These are phyloP conservation scores for Aspidiotus destructor DNA, from an alignment of 2,888 invertebrate genomes.

Conservation along the genomic window DNA sequence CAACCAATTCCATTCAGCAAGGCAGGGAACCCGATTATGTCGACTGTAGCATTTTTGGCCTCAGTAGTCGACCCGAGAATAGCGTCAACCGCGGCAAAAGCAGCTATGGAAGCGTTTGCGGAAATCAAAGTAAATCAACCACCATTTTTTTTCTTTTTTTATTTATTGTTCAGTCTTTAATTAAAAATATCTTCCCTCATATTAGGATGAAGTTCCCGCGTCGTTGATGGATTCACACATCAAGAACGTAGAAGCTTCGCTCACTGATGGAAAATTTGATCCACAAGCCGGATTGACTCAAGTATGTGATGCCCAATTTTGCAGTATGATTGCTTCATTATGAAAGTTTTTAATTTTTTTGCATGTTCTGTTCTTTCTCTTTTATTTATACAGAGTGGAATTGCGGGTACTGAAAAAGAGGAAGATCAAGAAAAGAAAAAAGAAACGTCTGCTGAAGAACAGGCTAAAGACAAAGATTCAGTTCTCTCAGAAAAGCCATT, in stretches of 20 bases:
- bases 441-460: slow-evolving; percentile 31
- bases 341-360: not conserved
- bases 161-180: not conserved
- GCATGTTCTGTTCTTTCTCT: not conserved
- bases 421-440: slow-evolving; percentile 41
- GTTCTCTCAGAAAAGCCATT: slow-evolving; percentile 35
- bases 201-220: slow-evolving; percentile 85
- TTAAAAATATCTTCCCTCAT: slow-evolving; percentile 13
- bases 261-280: slow-evolving; percentile 54
- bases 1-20: slow-evolving; percentile 98
- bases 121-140: slow-evolving; percentile 66
- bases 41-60: slow-evolving; percentile 97
- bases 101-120: slow-evolving; percentile 97
- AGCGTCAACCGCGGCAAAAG: slow-evolving; percentile 91
- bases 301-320: slow-evolving; percentile 35
- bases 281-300: slow-evolving; percentile 65
- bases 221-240: slow-evolving; percentile 91
- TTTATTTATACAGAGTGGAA: slow-evolving; percentile 64
- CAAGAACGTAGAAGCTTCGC: slow-evolving; percentile 74
- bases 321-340: not conserved
- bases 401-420: slow-evolving; percentile 71
- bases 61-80: slow-evolving; percentile 98
- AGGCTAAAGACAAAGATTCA: slow-evolving; percentile 37
- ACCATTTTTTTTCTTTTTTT: not conserved
- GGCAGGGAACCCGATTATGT: slow-evolving; percentile 98